Conservation (phyloP, 1,140 invertebrate species). For the Harpegnathos saltator region DNA sequence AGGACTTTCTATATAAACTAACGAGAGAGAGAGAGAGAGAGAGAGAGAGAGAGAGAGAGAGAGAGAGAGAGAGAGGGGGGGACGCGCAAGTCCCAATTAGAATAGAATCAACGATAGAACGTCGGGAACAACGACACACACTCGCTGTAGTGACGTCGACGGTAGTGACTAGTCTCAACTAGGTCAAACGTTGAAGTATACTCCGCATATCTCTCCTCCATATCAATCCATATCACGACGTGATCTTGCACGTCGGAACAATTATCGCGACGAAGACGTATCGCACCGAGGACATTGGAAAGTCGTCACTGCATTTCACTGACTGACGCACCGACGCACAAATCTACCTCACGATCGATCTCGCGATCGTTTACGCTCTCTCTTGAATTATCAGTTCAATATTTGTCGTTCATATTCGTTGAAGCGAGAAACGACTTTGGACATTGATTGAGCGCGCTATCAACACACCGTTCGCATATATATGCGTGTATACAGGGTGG, state of each 20-base stretch:
- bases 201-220: slow-evolving; percentile 1
- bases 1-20: background rate
- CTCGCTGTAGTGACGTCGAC: slow-evolving; percentile 2
- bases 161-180: slow-evolving; percentile 32
- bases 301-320: background rate
- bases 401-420: too few species aligned
- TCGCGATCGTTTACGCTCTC: slow-evolving; percentile 29
- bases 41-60: too few species aligned
- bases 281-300: background rate
- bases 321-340: too few species aligned
- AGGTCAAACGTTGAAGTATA: slow-evolving; percentile 49
- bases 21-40: too few species aligned
- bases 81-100: slow-evolving; percentile 16
- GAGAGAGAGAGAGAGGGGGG: too few species aligned
- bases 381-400: background rate
- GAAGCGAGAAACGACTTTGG: too few species aligned
- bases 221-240: background rate
- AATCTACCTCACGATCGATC: slow-evolving; percentile 31
- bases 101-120: slow-evolving; percentile 48
- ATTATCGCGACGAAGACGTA: slow-evolving; percentile 17
- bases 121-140: slow-evolving; percentile 1
- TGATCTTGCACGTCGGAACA: background rate
- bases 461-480: too few species aligned
- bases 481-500: too few species aligned
- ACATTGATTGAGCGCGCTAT: too few species aligned